Evolutionary conservation across 2,113 vertebrate genomes (phyloP), one percentile per base, ranked within the genome.

Genomic region (Gasterosteus aculeatus): DNA sequence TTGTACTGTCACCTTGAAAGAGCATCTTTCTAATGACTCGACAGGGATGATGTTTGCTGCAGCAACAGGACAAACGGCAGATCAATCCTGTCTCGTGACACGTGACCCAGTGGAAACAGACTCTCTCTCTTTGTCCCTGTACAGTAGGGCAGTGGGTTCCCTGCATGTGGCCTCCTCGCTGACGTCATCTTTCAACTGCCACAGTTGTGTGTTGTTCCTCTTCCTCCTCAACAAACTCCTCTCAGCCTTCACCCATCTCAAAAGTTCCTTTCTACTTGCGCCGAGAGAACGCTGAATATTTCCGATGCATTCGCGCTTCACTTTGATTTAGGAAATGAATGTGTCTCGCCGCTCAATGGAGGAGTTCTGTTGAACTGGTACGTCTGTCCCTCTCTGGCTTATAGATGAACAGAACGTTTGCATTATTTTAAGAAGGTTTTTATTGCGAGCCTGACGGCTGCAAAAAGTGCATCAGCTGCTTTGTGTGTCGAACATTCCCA

Each of bases 141-240:
- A 38, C 71, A 73, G 82, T 78, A 54, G 75, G 74, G 46, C 67
- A 86, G 69, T 77, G 80, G 82, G 75, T 53, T 74, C 64, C 80
- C 67, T 78, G 75, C 61, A 81, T 59, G 87, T 78, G 84, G 78
- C 82, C 86, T 81, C 85, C 47, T 51, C 69, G 54, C 80, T 87
- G 84, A 89, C 66, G 78, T 85, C 86, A 84, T 81, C 54, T 69
- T 64, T 76, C 78, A 72, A 64, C 73, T 64, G 73, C 59, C 70
- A 85, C 78, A 84, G 67, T 86, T 86, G 29, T 60, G 77, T 85
- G 84, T 82, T 88, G 85, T 90, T 85, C 81, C 69, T 46, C 61
- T 78, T 12, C 80, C 86, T 78, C 82, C 84, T 84, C 86, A 69
- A 65, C 80, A 85, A 81, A 83, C 77, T 86, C 82, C 80, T 85